Evolutionary conservation across 2,888 invertebrate species (phyloP).

Genomic region (Ophioninae sp.): DNA sequence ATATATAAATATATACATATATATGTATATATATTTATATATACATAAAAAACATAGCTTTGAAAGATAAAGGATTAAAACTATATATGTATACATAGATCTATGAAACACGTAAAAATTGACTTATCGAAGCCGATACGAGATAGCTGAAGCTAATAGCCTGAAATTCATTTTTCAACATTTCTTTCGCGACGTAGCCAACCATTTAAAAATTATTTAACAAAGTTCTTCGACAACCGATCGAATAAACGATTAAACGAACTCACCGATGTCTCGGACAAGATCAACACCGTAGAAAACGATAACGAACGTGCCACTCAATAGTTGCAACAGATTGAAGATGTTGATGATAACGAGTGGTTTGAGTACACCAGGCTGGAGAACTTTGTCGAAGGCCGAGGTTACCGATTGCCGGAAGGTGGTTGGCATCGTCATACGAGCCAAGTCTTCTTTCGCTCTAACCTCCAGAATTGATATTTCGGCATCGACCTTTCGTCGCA

Average conservation of each 20-base stretch:
- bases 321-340: conserved; percentile 88
- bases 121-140: too few species aligned
- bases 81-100: too few species aligned
- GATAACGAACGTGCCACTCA: conserved; percentile 89
- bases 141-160: too few species aligned
- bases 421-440: conserved; percentile 61
- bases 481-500: conserved; percentile 66
- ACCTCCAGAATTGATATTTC: conserved; percentile 71
- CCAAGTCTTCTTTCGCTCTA: conserved; percentile 68
- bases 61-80: too few species aligned
- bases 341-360: conserved; percentile 88
- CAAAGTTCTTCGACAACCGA: not conserved
- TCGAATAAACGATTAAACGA: not conserved
- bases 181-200: too few species aligned
- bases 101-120: too few species aligned
- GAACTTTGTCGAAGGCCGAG: conserved; percentile 75
- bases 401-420: conserved; percentile 65
- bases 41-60: too few species aligned
- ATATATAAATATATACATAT: too few species aligned
- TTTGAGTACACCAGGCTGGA: conserved; percentile 86
- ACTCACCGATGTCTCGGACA: conserved; percentile 82
- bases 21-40: too few species aligned
- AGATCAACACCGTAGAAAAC: conserved; percentile 91
- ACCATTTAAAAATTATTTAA: too few species aligned
- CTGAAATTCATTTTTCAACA: too few species aligned